A percentile compares a stretch with the other conserved stretches of the same genome.
Evolutionary conservation across 2,888 invertebrate species (phyloP).

Genomic region (Octodonta nipae): DNA sequence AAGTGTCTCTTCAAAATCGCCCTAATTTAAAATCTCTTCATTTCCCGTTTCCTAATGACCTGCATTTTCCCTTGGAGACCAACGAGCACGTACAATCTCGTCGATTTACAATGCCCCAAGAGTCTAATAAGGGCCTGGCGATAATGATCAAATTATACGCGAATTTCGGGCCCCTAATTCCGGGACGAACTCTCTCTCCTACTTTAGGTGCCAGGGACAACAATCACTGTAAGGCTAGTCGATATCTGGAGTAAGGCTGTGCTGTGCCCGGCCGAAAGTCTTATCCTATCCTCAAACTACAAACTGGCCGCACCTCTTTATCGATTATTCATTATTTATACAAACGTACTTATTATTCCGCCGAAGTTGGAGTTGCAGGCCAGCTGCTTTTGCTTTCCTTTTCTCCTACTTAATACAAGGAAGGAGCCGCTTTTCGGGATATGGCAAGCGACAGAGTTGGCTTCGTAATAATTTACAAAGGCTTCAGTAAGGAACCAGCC

Average conservation of each 20-base stretch:
- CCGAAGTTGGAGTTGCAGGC: too few relatives aligned
- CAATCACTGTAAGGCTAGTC: constrained; percentile 30
- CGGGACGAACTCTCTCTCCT: too few relatives aligned
- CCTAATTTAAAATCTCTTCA: too few relatives aligned
- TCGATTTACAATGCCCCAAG: not conserved
- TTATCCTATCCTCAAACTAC: too few relatives aligned
- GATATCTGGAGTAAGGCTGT: constrained; percentile 38
- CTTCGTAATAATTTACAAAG: too few relatives aligned
- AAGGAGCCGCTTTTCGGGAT: too few relatives aligned
- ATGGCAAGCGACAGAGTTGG: too few relatives aligned
- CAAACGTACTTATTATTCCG: constrained; percentile 37
- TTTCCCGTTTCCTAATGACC: too few relatives aligned
- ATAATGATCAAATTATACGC: constrained; percentile 20
- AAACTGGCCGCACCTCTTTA: constrained; percentile 27
- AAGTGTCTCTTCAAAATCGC: too few relatives aligned
- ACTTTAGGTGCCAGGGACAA: constrained; percentile 30
- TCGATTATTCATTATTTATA: constrained; percentile 38
- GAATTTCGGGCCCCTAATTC: constrained; percentile 16
- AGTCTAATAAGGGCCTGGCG: constrained; percentile 9
- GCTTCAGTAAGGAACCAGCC: too few relatives aligned
- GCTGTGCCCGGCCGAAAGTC: constrained; percentile 34
- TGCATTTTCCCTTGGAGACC: constrained; percentile 2
- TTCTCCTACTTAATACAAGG: too few relatives aligned
- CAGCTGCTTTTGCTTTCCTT: constrained; percentile 31
- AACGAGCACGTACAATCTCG: not conserved